Evolutionary conservation across 2,797 vertebrate species (phyloP).

Genomic region (Eidolon dupreanum): DNA sequence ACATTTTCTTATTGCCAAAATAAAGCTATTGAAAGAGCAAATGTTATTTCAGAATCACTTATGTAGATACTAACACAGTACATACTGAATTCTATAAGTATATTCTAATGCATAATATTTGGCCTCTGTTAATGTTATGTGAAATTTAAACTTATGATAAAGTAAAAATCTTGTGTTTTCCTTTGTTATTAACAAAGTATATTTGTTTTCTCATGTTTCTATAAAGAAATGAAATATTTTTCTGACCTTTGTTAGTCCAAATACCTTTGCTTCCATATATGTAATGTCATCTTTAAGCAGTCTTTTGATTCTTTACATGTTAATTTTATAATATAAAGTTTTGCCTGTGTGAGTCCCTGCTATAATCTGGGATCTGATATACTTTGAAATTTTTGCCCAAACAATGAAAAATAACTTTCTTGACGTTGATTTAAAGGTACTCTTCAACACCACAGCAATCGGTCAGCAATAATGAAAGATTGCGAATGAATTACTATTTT

Average conservation of each 20-base stretch:
- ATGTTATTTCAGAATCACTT: slow-evolving; percentile 50
- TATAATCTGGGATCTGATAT: neutral
- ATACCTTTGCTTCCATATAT: neutral
- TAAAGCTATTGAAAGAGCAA: slow-evolving; percentile 52
- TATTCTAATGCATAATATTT: neutral
- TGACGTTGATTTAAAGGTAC: neutral
- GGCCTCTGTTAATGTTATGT: neutral
- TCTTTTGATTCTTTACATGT: neutral
- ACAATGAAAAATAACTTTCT: neutral
- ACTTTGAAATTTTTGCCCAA: slow-evolving; percentile 8
- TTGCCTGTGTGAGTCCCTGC: neutral
- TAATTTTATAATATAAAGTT: neutral
- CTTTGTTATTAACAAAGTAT: neutral
- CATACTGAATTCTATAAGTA: neutral
- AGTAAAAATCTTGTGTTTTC: neutral
- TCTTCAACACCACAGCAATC: neutral
- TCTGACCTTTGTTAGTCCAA: neutral
- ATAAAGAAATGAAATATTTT: neutral
- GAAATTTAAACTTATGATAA: slow-evolving; percentile 32
- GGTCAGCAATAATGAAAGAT: neutral
- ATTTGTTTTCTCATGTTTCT: slow-evolving; percentile 16
- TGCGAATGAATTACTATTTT: neutral
- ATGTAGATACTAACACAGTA: neutral
- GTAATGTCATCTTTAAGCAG: neutral
- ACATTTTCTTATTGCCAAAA: slow-evolving; percentile 55